Evolutionary conservation across 2,888 invertebrate genomes (phyloP), one percentile per base, ranked within the genome.

Genomic region (Pristionchus exspectatus): DNA sequence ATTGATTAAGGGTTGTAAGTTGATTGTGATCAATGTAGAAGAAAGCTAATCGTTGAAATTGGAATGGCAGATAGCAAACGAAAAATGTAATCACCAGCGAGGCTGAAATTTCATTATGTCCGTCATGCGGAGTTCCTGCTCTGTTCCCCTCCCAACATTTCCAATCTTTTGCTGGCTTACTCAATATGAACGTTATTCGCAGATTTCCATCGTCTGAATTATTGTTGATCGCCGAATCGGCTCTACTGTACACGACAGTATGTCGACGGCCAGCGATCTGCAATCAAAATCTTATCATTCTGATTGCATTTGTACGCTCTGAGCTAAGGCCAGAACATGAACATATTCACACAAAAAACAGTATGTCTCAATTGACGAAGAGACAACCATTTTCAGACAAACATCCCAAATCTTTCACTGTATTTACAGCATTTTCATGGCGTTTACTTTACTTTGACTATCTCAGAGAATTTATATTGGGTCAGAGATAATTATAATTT

Each of bases 21-120:
- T 90, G 56, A 0, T 90, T 90, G 33, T 91, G 90, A 54, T 90
- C 90, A 24, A 93, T 59, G 88, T 93, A 92, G 90, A 93, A 93
- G 88, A 93, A 93, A 18, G 91, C 81, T 4, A 93, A 91, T 24
- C 93, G 91, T 90, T 93, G 93, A 4, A 92, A 72, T 90, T 93
- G 93, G 90, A 92, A 93, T 24, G 93, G 93, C 50, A 92, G 90
- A 90, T 93, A 93, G 88, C 93, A 93, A 27, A 93, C 89, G 91
- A 93, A 93, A 90, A 93, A 93, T 50, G 93, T 91, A 83, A 90
- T 90, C 66, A 93, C 91, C 74, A 93, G 92, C 7, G 92, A 91
- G 72, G 91, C 93, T 93, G 90, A 87, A 93, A 91, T 27, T 21
- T 30, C 59, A 54, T 59, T 59, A n/a, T 77, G 69, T 59, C 9